Base-by-base conservation (phyloP, 1,140 invertebrate genomes). In the Tetramorium alpestre region DNA sequence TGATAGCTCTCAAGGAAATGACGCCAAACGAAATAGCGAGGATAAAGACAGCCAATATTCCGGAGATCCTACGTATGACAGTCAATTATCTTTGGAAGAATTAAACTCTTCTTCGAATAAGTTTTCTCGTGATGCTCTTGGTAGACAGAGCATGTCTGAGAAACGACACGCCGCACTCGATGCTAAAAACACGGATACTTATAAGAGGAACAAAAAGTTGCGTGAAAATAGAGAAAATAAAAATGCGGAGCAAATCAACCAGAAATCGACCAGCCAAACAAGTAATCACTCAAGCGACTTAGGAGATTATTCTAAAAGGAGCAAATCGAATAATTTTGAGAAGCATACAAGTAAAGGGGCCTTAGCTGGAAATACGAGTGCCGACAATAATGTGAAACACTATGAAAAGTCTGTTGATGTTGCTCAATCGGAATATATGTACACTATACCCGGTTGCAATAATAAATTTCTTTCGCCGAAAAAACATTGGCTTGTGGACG, bases 141-240 rank as follows among this genome's bases (percentile, higher is more conserved):
- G 99, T 0, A 96, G 99, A 38, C 98, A 99, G 94, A 99, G 98
- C 94, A 99, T 99, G 97, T 99, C 98, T 0, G 99, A 99, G 95
- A 99, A 99, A 94, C 96, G 99, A 65, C 98, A 99, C 94, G 98
- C 98, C 0, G 98, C 98, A 13, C 95, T 99, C 51, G 99, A 99
- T 95, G 98, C 99, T n/a, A 98, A 98, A 94, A 97, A 96, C 91
- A 99, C 98, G 1, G 98, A 99, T 93, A 99, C 98, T 5, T 99
- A 99, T 94, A 98, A 99, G 95, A 96, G 98, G 88, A 99, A 98
- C 89, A 99, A 99, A 95, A 98, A 98, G 93, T 94, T 97, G 22
- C 94, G 97, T 87, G 96, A 97, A 94, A 96, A 96, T 76, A 94
- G 97, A 7, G 96, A 96, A 67, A 92, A 91, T 73, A 92, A 91